phyloP scores from a whole-genome alignment of 2,113 vertebrate species.

The Psophia crepitans region DNA sequence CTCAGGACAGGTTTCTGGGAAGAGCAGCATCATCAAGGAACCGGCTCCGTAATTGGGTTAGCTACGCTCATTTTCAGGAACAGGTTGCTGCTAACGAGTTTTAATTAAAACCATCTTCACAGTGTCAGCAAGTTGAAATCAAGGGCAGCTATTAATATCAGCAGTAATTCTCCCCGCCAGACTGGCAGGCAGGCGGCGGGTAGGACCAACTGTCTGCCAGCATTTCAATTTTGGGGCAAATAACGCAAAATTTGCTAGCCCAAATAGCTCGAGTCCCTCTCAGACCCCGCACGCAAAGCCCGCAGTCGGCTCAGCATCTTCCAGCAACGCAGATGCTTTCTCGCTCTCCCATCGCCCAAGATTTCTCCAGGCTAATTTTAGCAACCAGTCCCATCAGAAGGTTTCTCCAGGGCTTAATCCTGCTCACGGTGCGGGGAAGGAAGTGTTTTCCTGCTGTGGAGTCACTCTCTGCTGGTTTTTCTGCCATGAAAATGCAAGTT shows the following conservation, averaged over 20 bases:
- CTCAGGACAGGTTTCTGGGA: background rate
- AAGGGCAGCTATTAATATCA: conserved; percentile 1
- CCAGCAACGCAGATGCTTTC: background rate
- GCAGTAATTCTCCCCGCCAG: background rate
- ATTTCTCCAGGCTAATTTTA: background rate
- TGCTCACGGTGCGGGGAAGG: background rate
- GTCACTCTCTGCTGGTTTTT: background rate
- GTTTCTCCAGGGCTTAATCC: background rate
- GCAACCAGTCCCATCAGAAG: background rate
- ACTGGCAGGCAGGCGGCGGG: rapidly evolving
- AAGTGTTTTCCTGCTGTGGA: background rate
- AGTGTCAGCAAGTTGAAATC: conserved; percentile 43
- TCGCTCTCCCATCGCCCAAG: background rate
- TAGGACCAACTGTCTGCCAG: background rate
- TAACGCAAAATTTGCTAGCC: background rate
- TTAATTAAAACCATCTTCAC: conserved; percentile 61
- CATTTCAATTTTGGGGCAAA: background rate
- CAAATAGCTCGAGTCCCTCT: background rate
- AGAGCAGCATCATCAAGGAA: background rate
- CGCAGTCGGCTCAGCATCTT: background rate
- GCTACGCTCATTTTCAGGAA: background rate
- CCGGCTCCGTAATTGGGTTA: background rate
- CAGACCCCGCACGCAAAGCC: rapidly evolving
- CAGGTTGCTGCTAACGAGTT: conserved; percentile 43
- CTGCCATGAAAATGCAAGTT: background rate